Evolutionary conservation across 2,797 vertebrate genomes (phyloP), one percentile per base, ranked within the genome.

Genomic region (Rousettus madagascariensis): DNA sequence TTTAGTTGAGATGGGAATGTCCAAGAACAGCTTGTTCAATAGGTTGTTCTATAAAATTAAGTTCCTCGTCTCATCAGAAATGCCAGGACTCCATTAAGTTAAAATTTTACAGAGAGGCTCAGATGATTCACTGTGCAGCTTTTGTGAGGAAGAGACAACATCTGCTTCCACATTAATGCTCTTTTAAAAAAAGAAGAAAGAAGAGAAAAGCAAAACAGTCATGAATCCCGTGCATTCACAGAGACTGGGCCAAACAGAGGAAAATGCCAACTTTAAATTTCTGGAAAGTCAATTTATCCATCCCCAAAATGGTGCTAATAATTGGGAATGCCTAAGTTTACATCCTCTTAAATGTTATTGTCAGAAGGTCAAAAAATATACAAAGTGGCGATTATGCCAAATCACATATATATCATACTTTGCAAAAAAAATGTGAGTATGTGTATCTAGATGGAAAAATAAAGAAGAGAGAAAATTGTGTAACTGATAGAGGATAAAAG

Each of bases 21-120:
- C 98, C 98, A 99, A 98, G 98, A 99, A 99, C 98, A 99, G 98
- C 98, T 98, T 99, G 98, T 98, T 98, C 98, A 98, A 98, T 99
- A 99, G 98, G 98, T 99, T 98, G 98, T 98, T 98, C 98, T 98
- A 98, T 99, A 98, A 99, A 99, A 99, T 99, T 98, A 99, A 98
- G 98, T 98, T 99, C 97, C 98, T 98, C 97, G 30, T 98, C 98
- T 98, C 98, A 99, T 99, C 98, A 98, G 98, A 98, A 98, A 99
- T 99, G 98, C 98, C 98, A 98, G 98, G 98, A 99, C 98, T 99
- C 98, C 98, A 98, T 99, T 99, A 99, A 98, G 98, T 89, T 97
- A 97, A 98, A 98, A 98, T 98, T 99, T 99, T 98, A 99, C 98
- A 95, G 98, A 98, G 98, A 98, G 97, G 96, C 98, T 98, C 97